Base-by-base conservation (phyloP, 2,888 invertebrate genomes). In the Alloplasta piceator region DNA sequence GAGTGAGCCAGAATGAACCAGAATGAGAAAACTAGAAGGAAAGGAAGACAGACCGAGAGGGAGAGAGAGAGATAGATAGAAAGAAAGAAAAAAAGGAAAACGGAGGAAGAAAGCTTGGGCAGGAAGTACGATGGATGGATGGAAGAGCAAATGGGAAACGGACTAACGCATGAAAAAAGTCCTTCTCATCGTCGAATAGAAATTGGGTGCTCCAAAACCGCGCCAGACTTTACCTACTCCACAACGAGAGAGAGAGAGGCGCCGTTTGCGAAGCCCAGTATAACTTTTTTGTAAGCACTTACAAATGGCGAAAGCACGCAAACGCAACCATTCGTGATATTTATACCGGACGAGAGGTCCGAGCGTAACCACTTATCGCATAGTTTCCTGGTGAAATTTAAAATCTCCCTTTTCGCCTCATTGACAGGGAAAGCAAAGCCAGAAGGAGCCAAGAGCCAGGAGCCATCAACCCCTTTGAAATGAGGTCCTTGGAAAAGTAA, bases 141-240 rank as follows among this genome's bases (percentile, higher is more conserved):
- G 66, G 5, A 3, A 26, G 50, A 26, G 41, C 16, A 50, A 67
- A 67, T 55, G 63, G 46, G 16, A 26, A 26, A 56, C n/a, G 58
- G 36, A 12, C 50, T 9, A 56, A 43, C 9, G 61, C 4, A 39
- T 2, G 16, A 39, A 9, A 52, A 14, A 73, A 73, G 77, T 43
- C 60, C 14, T 10, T 73, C 14, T 14, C 50, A 52, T 63, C 58
- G 14, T 48, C 71, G 72, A 76, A 79, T 71, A 75, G 67, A 48
- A 43, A 10, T 43, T 52, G 71, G 64, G 68, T 63, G 77, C 74
- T 81, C 64, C 68, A 74, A 81, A 81, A 64, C 73, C 80, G 52
- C 66, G 46, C 73, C 73, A 81, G 81, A 81, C 81, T 81, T 81
- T 78, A 74, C 74, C 77, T 67, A 73, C 74, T 78, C 58, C 36